Conservation (phyloP, 1,140 invertebrate genomes). For the Brachystomella parvula region DNA sequence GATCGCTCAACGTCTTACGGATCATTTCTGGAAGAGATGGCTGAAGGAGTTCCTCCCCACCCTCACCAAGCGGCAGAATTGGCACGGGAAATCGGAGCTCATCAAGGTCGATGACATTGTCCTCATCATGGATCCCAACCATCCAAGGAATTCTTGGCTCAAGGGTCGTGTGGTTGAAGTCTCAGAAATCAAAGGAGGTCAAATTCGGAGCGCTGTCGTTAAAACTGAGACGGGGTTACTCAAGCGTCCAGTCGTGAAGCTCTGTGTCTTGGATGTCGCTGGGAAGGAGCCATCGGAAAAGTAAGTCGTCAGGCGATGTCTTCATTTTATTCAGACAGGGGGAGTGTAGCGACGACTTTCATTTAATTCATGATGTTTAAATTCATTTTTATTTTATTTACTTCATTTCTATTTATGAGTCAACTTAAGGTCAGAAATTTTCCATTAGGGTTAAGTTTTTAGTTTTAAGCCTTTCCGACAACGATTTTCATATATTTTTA, state of each 20-base stretch:
- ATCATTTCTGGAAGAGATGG: slow-evolving; percentile 17
- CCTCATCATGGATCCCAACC: slow-evolving; percentile 20
- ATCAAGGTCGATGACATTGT: slow-evolving; percentile 12
- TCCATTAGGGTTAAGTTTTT: too few species aligned
- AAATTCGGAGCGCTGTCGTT: slow-evolving; percentile 12
- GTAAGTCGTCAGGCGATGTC: not conserved
- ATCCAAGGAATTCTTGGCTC: slow-evolving; percentile 23
- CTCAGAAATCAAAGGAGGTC: slow-evolving; percentile 6
- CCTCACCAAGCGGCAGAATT: slow-evolving; percentile 4
- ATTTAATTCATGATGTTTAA: too few species aligned
- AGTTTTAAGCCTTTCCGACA: too few species aligned
- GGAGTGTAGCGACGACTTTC: not conserved
- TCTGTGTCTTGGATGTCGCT: slow-evolving; percentile 15
- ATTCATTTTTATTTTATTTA: too few species aligned
- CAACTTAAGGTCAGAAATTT: too few species aligned
- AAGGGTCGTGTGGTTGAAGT: slow-evolving; percentile 1
- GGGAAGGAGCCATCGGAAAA: not conserved
- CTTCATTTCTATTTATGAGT: too few species aligned
- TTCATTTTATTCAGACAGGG: not conserved
- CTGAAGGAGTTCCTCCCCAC: not conserved
- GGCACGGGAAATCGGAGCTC: not conserved
- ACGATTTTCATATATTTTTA: too few species aligned
- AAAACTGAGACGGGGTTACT: slow-evolving; percentile 7
- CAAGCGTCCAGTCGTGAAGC: slow-evolving; percentile 17
- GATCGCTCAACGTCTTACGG: slow-evolving; percentile 6